Conservation (phyloP, 2,888 invertebrate species). For the Congeria kusceri region DNA sequence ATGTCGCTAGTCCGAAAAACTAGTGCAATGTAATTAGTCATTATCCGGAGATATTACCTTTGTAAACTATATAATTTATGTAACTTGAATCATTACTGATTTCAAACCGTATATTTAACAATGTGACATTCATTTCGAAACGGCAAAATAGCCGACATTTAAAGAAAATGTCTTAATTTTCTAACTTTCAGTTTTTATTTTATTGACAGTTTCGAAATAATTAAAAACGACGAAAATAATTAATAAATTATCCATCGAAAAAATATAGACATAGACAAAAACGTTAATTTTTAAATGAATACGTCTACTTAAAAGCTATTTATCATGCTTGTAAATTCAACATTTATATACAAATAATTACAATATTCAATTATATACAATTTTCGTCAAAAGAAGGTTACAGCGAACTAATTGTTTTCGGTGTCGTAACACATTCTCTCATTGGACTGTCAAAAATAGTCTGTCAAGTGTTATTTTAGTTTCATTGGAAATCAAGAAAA, state of each 20-base stretch:
- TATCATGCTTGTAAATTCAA: too few relatives aligned
- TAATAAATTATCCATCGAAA: background rate
- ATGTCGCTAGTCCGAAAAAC: background rate
- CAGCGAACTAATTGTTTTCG: background rate
- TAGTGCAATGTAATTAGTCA: too few relatives aligned
- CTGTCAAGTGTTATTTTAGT: background rate
- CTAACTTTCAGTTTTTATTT: background rate
- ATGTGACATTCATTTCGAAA: constrained; percentile 66
- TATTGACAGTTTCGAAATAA: background rate
- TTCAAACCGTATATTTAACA: constrained; percentile 79
- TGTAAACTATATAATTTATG: constrained; percentile 62
- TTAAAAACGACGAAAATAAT: constrained; percentile 6
- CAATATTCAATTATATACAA: background rate
- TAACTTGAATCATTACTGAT: constrained; percentile 67
- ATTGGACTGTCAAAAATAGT: background rate
- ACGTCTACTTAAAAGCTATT: too few relatives aligned
- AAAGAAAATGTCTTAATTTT: background rate
- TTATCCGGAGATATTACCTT: constrained; percentile 54
- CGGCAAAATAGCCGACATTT: background rate
- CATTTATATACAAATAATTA: background rate
- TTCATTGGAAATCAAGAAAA: background rate
- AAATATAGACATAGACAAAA: too few relatives aligned
- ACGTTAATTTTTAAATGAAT: too few relatives aligned
- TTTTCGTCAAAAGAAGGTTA: background rate
- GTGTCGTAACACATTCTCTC: background rate